These are phyloP conservation scores for Oeneis ivallda DNA, from an alignment of 2,888 invertebrate genomes.

Conservation along the genomic window DNA sequence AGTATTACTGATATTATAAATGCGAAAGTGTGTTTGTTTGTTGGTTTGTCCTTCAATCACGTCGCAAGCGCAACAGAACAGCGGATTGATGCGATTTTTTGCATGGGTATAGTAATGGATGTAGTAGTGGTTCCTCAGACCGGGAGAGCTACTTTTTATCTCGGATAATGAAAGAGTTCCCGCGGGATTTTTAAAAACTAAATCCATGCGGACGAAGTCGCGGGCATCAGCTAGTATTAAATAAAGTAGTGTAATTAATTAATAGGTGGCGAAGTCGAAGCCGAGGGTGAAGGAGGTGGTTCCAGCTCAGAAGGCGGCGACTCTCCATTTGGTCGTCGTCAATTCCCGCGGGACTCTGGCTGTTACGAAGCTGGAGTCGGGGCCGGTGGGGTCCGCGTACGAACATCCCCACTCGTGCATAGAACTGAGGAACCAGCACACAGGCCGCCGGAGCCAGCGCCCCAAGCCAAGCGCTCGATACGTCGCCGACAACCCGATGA, in stretches of 20 bases:
- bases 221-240: too few relatives aligned
- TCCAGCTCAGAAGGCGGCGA: slow-evolving; percentile 90
- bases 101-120: too few relatives aligned
- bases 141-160: too few relatives aligned
- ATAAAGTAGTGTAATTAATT: slow-evolving; percentile 43
- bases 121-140: too few relatives aligned
- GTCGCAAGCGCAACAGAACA: too few relatives aligned
- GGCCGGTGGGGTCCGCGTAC: slow-evolving; percentile 73
- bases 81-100: too few relatives aligned
- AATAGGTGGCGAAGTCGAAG: slow-evolving; percentile 83
- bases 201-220: too few relatives aligned
- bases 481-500: slow-evolving; percentile 82
- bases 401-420: slow-evolving; percentile 82
- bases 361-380: slow-evolving; percentile 86
- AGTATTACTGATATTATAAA: too few relatives aligned
- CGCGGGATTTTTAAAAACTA: too few relatives aligned
- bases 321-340: slow-evolving; percentile 89
- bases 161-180: too few relatives aligned
- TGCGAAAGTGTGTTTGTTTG: too few relatives aligned
- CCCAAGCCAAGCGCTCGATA: slow-evolving; percentile 80
- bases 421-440: slow-evolving; percentile 79
- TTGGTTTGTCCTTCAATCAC: too few relatives aligned
- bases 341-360: slow-evolving; percentile 91
- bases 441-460: slow-evolving; percentile 76
- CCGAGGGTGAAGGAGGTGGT: slow-evolving; percentile 89